These are phyloP conservation scores for Volucella bombylans DNA, from an alignment of 2,888 invertebrate species.

Conservation along the genomic window DNA sequence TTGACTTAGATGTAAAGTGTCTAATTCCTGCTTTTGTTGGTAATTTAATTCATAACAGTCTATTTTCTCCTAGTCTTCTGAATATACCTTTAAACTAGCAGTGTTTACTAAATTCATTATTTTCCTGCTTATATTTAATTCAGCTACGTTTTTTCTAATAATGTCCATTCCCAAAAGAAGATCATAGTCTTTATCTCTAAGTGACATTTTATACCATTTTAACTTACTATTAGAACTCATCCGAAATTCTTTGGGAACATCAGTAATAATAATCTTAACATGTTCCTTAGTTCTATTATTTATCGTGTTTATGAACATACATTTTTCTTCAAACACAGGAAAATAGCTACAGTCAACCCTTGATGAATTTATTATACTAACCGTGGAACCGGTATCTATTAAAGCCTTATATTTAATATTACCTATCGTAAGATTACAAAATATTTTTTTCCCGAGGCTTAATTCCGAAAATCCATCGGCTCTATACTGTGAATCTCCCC, in stretches of 20 bases:
- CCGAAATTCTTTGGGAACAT: slow-evolving; percentile 26
- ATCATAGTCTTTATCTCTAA: too few relatives aligned
- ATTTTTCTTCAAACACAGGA: slow-evolving; percentile 3
- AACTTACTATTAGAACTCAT: slow-evolving; percentile 22
- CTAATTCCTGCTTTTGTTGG: background rate
- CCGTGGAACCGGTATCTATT: slow-evolving; percentile 13
- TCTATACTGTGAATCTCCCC: slow-evolving; percentile 1
- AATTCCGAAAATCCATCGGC: slow-evolving; percentile 5
- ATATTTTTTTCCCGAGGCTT: background rate
- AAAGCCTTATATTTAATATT: slow-evolving; percentile 3
- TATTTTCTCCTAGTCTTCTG: slow-evolving; percentile 6
- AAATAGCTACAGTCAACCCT: background rate
- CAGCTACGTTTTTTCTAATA: slow-evolving; percentile 13
- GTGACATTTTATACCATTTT: slow-evolving; percentile 17
- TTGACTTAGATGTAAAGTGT: background rate
- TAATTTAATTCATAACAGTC: background rate
- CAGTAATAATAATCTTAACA: slow-evolving; percentile 20
- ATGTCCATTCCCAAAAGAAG: background rate
- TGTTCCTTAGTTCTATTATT: slow-evolving; percentile 24
- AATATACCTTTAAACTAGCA: slow-evolving; percentile 7
- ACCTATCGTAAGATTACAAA: slow-evolving; percentile 1
- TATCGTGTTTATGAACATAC: background rate
- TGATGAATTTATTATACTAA: too few relatives aligned
- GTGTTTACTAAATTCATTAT: slow-evolving; percentile 13
- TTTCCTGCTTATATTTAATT: slow-evolving; percentile 3